Percentiles rank a stretch among this genome's conserved stretches.
These are phyloP conservation scores for Epinephelus lanceolatus DNA, from an alignment of 2,113 vertebrate genomes.

Conservation along the genomic window DNA sequence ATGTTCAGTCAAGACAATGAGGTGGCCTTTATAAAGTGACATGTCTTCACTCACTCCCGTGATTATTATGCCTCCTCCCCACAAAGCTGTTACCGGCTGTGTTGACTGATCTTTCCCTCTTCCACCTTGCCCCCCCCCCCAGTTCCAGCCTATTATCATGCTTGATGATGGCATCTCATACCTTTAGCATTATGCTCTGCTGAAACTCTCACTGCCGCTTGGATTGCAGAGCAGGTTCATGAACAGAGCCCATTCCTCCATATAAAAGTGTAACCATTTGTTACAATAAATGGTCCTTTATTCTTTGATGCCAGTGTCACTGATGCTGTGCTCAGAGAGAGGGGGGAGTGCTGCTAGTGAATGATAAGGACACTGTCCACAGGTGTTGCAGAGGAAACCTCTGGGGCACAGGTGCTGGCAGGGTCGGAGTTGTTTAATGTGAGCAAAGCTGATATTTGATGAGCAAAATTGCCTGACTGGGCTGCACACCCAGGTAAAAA, in stretches of 20 bases:
- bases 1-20: conserved; percentile 40
- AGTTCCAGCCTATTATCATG: conserved; percentile 2
- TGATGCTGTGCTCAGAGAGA: background rate
- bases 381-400: conserved; percentile 22
- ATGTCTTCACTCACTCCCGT: conserved; percentile 21
- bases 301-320: conserved; percentile 26
- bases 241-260: background rate
- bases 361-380: conserved; percentile 44
- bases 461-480: conserved; percentile 19
- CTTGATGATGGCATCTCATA: conserved; percentile 7
- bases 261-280: conserved; percentile 15
- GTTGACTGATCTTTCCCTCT: conserved; percentile 39
- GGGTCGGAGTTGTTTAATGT: conserved; percentile 24
- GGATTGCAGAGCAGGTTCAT: background rate
- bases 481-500: background rate
- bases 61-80: conserved; percentile 28
- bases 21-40: conserved; percentile 55
- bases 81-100: conserved; percentile 16
- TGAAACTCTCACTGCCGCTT: conserved; percentile 8
- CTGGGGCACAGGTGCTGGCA: background rate
- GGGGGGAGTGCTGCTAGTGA: conserved; percentile 22
- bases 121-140: background rate
- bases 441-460: conserved; percentile 42
- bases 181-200: background rate
- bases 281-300: conserved; percentile 14